Evolutionary conservation across 2,797 vertebrate species (phyloP), one percentile per base, ranked within the genome.

Genomic region (Morus bassanus): DNA sequence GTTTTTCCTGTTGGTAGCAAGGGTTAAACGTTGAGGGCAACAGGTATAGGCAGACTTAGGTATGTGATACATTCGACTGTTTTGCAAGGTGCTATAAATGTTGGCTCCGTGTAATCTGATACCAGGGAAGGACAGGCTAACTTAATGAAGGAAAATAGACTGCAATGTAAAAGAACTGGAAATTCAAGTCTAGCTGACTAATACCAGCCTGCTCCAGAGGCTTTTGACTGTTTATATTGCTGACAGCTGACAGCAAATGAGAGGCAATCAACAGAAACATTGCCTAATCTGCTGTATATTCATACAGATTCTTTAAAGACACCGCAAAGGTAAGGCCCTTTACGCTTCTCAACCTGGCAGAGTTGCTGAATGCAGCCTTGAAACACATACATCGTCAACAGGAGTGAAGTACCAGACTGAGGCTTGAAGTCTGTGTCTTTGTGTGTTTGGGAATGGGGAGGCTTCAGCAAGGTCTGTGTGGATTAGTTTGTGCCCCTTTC

Each of bases 91-190:
- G 94, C 97, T 97, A 85, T 97, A 95, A 97, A 97, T 93, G 98
- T 97, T 98, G 96, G 95, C 97, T 96, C 95, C 63, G 1, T 98
- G 98, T 98, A 98, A 98, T 96, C 96, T 97, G 98, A 99, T 94
- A 97, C 97, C 68, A 87, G 72, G 94, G 95, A 68, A 96, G 96
- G 93, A 96, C 96, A 80, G 77, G 96, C 95, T 89, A 97, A 97
- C 96, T 88, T 97, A 95, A 95, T 97, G 97, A 91, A 97, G 93
- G 97, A 97, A 96, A 98, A 97, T 96, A 98, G 96, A 97, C 97
- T 97, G 95, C 97, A 98, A 98, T 98, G 98, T 97, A 95, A 98
- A 97, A 98, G 97, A 98, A 98, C 98, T 97, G 97, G 98, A 98
- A 98, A 98, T 98, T 98, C 98, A 97, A 95, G 98, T 98, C 97